These are phyloP conservation scores for Drosophila glabriapex DNA, from an alignment of 2,888 invertebrate species.

Conservation along the genomic window DNA sequence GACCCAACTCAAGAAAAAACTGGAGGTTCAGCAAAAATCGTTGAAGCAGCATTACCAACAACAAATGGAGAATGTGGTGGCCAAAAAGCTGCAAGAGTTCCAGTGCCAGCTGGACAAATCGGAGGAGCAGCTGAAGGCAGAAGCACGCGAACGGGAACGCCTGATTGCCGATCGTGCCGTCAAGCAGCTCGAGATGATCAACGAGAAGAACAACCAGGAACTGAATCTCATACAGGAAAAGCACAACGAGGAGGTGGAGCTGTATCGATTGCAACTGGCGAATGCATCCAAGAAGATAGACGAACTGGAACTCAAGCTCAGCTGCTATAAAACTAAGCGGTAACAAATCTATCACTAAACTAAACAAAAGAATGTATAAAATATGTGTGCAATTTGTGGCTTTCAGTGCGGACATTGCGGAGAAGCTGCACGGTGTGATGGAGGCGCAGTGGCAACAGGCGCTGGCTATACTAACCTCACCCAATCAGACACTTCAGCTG, in stretches of 20 bases:
- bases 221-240: constrained; percentile 92
- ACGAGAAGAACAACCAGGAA: constrained; percentile 91
- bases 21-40: constrained; percentile 88
- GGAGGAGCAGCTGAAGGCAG: constrained; percentile 88
- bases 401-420: constrained; percentile 89
- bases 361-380: background rate
- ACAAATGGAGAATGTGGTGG: constrained; percentile 92
- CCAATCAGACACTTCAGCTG: constrained; percentile 68
- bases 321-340: constrained; percentile 83
- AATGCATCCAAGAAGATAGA: constrained; percentile 90
- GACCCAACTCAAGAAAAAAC: constrained; percentile 87
- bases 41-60: constrained; percentile 92
- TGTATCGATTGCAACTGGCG: constrained; percentile 90
- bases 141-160: constrained; percentile 88
- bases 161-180: constrained; percentile 90
- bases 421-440: constrained; percentile 92
- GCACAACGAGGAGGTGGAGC: constrained; percentile 91
- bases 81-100: constrained; percentile 91
- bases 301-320: constrained; percentile 88
- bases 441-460: constrained; percentile 93
- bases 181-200: constrained; percentile 90
- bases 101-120: constrained; percentile 90
- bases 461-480: constrained; percentile 88
- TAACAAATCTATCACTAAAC: constrained; percentile 29
- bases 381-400: background rate